Conservation (phyloP, 2,888 invertebrate species). For the Odontocerum albicorne region DNA sequence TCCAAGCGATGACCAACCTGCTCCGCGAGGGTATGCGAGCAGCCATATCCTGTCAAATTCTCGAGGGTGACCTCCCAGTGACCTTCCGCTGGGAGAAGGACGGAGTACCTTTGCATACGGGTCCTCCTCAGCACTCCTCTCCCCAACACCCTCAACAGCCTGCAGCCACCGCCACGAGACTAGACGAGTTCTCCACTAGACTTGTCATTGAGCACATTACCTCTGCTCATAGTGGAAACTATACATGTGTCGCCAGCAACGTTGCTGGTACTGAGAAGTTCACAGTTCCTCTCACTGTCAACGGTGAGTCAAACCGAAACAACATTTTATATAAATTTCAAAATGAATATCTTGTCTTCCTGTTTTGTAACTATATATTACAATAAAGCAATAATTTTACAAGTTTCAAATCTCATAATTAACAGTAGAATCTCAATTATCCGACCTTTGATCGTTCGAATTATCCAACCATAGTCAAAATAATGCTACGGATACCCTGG, state of each 20-base stretch:
- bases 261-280: constrained; percentile 79
- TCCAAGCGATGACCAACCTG: constrained; percentile 79
- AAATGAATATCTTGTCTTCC: no score
- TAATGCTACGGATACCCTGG: no score
- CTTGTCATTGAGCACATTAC: constrained; percentile 84
- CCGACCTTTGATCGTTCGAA: no score
- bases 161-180: constrained; percentile 57
- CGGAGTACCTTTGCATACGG: constrained; percentile 71
- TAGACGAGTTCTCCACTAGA: constrained; percentile 85
- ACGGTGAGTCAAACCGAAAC: constrained; percentile 69
- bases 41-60: constrained; percentile 86
- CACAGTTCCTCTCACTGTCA: constrained; percentile 79
- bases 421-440: no score
- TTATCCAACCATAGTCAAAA: no score
- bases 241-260: constrained; percentile 90
- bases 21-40: constrained; percentile 84
- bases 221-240: constrained; percentile 85
- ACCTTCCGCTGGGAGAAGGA: constrained; percentile 91
- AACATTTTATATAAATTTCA: no score
- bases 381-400: no score
- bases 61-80: constrained; percentile 91
- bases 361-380: no score
- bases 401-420: no score
- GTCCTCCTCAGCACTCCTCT: constrained; percentile 49
- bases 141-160: constrained; percentile 47